Evolutionary conservation across 2,113 vertebrate genomes (phyloP), one percentile per base, ranked within the genome.

Genomic region (Phylloscopus trochilus): DNA sequence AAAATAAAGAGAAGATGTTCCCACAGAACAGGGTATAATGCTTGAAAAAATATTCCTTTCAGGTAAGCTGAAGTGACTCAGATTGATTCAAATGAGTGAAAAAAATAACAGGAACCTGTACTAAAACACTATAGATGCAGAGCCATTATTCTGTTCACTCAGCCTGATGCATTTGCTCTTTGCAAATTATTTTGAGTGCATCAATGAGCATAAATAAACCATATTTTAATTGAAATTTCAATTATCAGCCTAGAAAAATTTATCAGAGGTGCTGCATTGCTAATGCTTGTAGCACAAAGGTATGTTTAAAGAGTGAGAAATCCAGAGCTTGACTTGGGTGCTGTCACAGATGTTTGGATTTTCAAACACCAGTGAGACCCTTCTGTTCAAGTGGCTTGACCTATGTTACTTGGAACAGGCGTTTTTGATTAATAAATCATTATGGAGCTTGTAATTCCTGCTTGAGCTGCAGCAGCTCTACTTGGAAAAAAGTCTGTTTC

Each of bases 131-230:
- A 49, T 28, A 77, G 33, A 76, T 56, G 28, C 19, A 47, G 43
- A 95, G n/a, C 67, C 52, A 70, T 88, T 93, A 93, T 92, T 96
- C 92, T 90, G 72, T 93, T 93, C 69, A 51, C 41, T 94, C 93
- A 94, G 43, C 43, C 69, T 82, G 60, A 73, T 64, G 53, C 39
- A 86, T 96, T 90, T 77, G 11, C 44, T 88, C 20, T 93, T 93
- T 69, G 47, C 13, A 93, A 89, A 90, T 95, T 91, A 96, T 78
- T 91, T 66, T 73, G 73, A 95, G 84, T 67, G 60, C 53, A 67
- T 53, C 73, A 59, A 16, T 79, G 69, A 85, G n/a, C 52, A 80
- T 90, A 92, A 93, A 94, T 60, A 90, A 89, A 39, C 37, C 18
- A 43, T 39, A 68, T 86, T 94, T 91, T 91, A 86, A 70, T 62